A percentile compares a stretch with the other conserved stretches of the same genome.
Conservation (phyloP, 2,797 vertebrate genomes). For the Sebastes reedi region DNA sequence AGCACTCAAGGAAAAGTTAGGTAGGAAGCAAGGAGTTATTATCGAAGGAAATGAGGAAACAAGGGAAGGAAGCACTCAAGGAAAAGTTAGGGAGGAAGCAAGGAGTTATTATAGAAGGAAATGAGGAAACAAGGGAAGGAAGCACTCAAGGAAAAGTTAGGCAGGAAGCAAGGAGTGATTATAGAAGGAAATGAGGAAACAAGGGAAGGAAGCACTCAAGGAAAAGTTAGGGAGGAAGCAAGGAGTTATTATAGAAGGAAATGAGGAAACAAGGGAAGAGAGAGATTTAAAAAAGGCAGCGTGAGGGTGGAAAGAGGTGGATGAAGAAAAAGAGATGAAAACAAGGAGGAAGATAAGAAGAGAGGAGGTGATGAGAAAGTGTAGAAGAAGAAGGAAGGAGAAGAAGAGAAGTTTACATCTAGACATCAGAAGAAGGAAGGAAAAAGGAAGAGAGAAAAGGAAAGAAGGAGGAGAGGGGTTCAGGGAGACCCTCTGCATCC, state of each 20-base stretch:
- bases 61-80: no score
- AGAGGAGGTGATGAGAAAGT: neutral
- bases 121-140: no score
- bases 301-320: no score
- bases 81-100: neutral
- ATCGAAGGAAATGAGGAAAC: no score
- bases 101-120: no score
- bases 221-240: neutral
- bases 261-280: no score
- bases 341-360: neutral
- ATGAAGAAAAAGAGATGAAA: neutral
- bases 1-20: neutral
- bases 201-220: no score
- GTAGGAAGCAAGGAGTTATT: no score
- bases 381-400: neutral
- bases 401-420: neutral
- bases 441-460: neutral
- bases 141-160: neutral
- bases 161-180: no score
- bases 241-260: no score
- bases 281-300: no score
- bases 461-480: neutral
- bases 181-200: no score
- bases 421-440: neutral
- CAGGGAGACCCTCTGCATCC: slow-evolving; percentile 18